Conservation (phyloP, 92 coral and sea anemone genomes). For the Phymanthus crucifer region DNA sequence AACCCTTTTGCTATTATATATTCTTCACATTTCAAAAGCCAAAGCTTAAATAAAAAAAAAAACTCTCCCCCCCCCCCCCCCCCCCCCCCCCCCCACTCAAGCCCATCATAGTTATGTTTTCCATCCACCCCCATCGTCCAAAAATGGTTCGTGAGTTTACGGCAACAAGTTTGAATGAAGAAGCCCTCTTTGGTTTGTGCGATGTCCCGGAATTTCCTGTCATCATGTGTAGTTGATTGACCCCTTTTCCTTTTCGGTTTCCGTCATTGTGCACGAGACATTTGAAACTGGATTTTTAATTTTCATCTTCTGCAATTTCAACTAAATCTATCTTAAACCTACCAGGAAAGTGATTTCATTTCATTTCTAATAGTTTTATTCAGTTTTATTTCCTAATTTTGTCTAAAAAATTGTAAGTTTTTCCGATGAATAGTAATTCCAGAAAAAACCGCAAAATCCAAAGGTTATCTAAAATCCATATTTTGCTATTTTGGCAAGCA, state of each 20-base stretch:
- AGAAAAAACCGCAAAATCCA: neutral
- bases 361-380: neutral
- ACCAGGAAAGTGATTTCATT: neutral
- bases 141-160: too few species aligned
- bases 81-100: neutral
- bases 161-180: neutral
- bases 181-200: neutral
- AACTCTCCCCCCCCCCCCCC: too few species aligned
- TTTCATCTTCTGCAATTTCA: neutral
- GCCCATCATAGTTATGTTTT: too few species aligned
- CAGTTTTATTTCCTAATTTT: neutral
- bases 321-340: neutral
- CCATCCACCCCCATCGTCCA: too few species aligned
- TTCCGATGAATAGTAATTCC: neutral
- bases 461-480: neutral
- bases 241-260: constrained; percentile 1
- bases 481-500: neutral
- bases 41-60: too few species aligned
- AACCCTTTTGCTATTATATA: too few species aligned
- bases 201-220: neutral
- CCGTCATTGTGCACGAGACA: neutral
- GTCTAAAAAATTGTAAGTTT: neutral
- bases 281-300: too few species aligned
- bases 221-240: neutral
- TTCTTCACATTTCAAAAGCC: too few species aligned